Conservation (phyloP, 2,888 invertebrate species). For the Shargacucullia verbasci region DNA sequence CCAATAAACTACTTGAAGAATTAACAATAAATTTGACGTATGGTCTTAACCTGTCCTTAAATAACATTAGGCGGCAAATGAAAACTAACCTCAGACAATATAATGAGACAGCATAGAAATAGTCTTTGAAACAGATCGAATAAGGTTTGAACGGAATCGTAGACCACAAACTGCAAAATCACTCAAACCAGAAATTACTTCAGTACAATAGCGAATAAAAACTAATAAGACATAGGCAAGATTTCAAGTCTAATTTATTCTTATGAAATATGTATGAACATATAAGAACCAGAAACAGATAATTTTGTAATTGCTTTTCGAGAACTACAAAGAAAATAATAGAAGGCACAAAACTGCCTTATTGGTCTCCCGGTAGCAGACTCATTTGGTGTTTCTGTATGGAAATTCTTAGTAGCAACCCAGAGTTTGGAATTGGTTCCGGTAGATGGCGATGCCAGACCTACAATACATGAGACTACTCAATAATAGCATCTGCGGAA, state of each 20-base stretch:
- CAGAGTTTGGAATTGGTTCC: too few relatives aligned
- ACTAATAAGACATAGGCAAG: slow-evolving; percentile 28
- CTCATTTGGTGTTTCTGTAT: too few relatives aligned
- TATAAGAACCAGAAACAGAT: slow-evolving; percentile 25
- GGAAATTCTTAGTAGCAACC: too few relatives aligned
- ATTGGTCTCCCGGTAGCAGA: too few relatives aligned
- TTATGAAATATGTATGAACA: slow-evolving; percentile 43
- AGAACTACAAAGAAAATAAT: slow-evolving; percentile 33
- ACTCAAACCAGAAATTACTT: slow-evolving; percentile 19
- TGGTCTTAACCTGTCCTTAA: slow-evolving; percentile 1
- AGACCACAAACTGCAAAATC: slow-evolving; percentile 34
- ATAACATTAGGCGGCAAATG: slow-evolving; percentile 10
- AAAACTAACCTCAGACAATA: slow-evolving; percentile 29
- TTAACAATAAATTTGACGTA: too few relatives aligned
- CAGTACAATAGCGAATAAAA: slow-evolving; percentile 41
- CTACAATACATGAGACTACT: too few relatives aligned
- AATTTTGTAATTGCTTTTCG: slow-evolving; percentile 31
- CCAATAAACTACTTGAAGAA: too few relatives aligned
- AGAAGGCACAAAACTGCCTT: too few relatives aligned
- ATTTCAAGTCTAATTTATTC: slow-evolving; percentile 32
- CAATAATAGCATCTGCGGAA: too few relatives aligned
- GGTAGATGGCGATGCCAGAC: too few relatives aligned
- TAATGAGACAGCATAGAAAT: slow-evolving; percentile 6
- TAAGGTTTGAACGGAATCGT: slow-evolving; percentile 13
- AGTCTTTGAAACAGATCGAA: slow-evolving; percentile 1